These are phyloP conservation scores for Copidosoma floridanum DNA, from an alignment of 1,140 invertebrate species.

Conservation along the genomic window DNA sequence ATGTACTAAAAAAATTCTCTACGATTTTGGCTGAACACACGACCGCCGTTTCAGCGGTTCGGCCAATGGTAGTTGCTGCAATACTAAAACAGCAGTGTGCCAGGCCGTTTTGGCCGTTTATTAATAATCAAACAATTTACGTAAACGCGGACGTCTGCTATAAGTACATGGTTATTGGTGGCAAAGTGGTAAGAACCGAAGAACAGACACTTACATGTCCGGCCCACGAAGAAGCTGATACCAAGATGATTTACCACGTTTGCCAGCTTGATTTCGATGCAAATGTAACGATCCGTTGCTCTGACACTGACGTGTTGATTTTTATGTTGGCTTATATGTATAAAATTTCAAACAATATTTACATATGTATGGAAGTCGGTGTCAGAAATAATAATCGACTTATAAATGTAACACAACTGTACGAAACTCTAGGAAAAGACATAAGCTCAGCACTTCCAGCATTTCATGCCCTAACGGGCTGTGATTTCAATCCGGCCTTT, in stretches of 20 bases:
- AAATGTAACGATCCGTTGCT: conserved; percentile 14
- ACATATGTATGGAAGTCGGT: conserved; percentile 34
- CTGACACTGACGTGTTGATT: conserved; percentile 26
- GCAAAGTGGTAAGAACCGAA: not conserved
- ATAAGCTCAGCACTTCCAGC: conserved; percentile 35
- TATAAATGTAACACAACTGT: conserved; percentile 36
- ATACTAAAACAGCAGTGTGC: too few species aligned
- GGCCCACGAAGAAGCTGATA: conserved; percentile 28
- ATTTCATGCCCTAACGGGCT: conserved; percentile 48
- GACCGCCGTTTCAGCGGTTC: too few species aligned
- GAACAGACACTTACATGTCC: not conserved
- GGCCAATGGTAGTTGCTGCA: too few species aligned
- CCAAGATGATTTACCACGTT: conserved; percentile 26
- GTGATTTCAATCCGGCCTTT: conserved; percentile 49
- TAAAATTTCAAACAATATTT: not conserved
- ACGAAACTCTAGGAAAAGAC: conserved; percentile 33
- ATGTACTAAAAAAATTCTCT: too few species aligned
- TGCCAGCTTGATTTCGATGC: conserved; percentile 12
- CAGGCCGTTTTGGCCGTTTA: too few species aligned
- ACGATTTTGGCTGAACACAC: too few species aligned
- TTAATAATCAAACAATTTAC: not conserved
- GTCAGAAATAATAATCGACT: conserved; percentile 33
- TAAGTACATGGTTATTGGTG: not conserved
- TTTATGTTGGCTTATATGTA: conserved; percentile 28
- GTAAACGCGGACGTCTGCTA: conserved; percentile 1